These are phyloP conservation scores for Dexiosoma caninum DNA, from an alignment of 2,888 invertebrate species.

Conservation along the genomic window DNA sequence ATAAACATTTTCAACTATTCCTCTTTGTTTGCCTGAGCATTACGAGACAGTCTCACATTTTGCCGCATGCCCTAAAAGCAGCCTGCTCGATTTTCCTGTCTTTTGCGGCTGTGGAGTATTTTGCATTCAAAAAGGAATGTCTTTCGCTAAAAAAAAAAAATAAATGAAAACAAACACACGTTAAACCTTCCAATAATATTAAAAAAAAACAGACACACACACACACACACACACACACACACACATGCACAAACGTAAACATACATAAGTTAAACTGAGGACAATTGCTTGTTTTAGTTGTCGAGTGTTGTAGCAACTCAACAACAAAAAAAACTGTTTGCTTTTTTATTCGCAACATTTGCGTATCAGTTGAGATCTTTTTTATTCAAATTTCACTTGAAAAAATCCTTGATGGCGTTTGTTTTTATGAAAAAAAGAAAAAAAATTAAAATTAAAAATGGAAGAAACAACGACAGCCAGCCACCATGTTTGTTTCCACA, in stretches of 20 bases:
- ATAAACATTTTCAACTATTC: conserved; percentile 50
- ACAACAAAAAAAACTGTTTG: conserved; percentile 9
- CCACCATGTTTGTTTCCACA: conserved; percentile 28
- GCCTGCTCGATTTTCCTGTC: not conserved
- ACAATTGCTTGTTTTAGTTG: conserved; percentile 46
- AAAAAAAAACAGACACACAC: not conserved
- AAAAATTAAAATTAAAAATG: not conserved
- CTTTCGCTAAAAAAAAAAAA: not conserved
- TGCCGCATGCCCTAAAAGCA: conserved; percentile 23
- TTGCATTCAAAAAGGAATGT: conserved; percentile 18
- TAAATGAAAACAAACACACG: too few species aligned
- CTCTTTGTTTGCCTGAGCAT: not conserved
- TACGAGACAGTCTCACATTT: conserved; percentile 7
- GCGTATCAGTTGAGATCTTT: conserved; percentile 28
- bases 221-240: not conserved
- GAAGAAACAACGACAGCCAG: not conserved
- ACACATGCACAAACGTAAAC: not conserved
- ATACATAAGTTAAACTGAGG: conserved; percentile 48
- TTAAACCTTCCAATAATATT: not conserved
- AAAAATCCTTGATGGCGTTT: conserved; percentile 45
- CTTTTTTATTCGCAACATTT: conserved; percentile 33
- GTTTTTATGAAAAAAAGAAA: conserved; percentile 8
- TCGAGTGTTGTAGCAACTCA: conserved; percentile 2
- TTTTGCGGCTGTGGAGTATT: not conserved
- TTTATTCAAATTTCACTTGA: conserved; percentile 35